Conservation (phyloP, 2,113 vertebrate species). For the Cyanoramphus novaezelandiae region DNA sequence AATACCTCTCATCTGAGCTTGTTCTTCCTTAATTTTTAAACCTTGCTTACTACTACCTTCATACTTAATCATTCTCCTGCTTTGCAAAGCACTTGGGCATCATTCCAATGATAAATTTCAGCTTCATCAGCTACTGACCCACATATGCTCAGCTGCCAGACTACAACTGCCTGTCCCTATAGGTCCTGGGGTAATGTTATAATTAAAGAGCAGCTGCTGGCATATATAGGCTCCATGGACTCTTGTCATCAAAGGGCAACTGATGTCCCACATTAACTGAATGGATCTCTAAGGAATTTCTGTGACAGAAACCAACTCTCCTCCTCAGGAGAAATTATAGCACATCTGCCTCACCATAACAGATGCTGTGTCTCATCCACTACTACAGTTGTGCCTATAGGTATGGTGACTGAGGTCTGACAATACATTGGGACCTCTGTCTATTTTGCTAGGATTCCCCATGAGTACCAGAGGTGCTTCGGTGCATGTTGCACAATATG, state of each 20-base stretch:
- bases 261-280: slow-evolving; percentile 58
- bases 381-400: neutral
- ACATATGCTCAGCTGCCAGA: neutral
- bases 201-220: slow-evolving; percentile 65
- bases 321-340: neutral
- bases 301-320: neutral
- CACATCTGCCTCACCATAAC: neutral
- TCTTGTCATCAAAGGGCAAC: slow-evolving; percentile 37
- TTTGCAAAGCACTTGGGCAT: slow-evolving; percentile 52
- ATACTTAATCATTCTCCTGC: slow-evolving; percentile 62
- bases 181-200: slow-evolving; percentile 33
- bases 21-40: slow-evolving; percentile 59
- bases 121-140: slow-evolving; percentile 64
- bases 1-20: slow-evolving; percentile 29
- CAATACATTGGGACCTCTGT: neutral
- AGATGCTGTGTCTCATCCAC: neutral
- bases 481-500: too few species aligned
- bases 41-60: slow-evolving; percentile 52
- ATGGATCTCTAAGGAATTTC: slow-evolving; percentile 35
- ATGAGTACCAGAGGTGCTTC: neutral
- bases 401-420: neutral
- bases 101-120: slow-evolving; percentile 67
- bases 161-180: slow-evolving; percentile 21
- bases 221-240: neutral
- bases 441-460: neutral